Base-by-base conservation (phyloP, 2,113 vertebrate genomes). In the Caranx melampygus region DNA sequence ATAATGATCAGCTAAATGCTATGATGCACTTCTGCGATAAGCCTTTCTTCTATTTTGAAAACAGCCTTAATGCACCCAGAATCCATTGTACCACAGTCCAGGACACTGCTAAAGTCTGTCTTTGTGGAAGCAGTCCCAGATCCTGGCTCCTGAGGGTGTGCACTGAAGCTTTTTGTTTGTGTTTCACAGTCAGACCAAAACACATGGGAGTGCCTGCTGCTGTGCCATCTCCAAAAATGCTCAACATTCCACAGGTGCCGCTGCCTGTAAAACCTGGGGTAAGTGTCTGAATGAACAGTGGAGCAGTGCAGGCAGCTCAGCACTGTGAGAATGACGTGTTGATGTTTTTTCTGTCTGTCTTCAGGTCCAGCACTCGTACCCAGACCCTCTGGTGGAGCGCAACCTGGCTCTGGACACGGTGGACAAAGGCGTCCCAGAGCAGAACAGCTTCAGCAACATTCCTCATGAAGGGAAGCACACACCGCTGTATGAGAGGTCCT, bases 371-470 rank as follows among this genome's bases (percentile, higher is more conserved):
- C 95, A 93, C 87, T 94, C 94, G 54, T 96, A 93, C 91, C 93
- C 94, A 0, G 70, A 75, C 12, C 62, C 71, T 26, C 26, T 59
- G 65, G 71, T 47, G 55, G 77, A 80, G 45, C 6, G 21, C 54
- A 14, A 49, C 34, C 69, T 14, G 49, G 47, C 57, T 44, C 16
- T 34, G 37, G 72, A 80, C 60, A 44, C 58, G 13, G 88, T 87
- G 70, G 95, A 94, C 63, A 97, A 97, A 94, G 93, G 91, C 91
- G 87, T 95, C 86, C 90, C 93, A 55, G 95, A 97, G 90, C 96
- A 96, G 92, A 96, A 96, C 93, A 96, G 92, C 95, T 97, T 96
- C 93, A 92, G 96, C 90, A 96, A 96, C 96, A 96, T 97, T 97
- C 96, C 97, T 95, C 95, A 94, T 0, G 96, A 97, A 93, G 96